Evolutionary conservation across 64 coral and sea anemone genomes (phyloP).

Genomic region (Montipora sp.): DNA sequence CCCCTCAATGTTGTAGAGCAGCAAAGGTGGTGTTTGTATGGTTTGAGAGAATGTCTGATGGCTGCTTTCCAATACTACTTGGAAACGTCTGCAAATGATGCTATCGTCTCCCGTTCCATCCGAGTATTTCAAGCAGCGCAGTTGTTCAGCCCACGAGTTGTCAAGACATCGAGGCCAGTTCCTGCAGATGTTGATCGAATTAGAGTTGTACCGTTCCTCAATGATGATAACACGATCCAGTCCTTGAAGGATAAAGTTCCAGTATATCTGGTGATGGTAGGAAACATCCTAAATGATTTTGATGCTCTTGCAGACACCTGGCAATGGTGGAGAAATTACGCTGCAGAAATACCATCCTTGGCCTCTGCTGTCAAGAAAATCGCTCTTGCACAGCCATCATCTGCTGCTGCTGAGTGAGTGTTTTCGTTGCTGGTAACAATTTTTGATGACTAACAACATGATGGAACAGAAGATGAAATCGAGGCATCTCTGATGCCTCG

Average conservation of each 20-base stretch:
- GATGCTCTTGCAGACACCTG: slow-evolving; percentile 15
- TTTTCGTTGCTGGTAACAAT: too few species aligned
- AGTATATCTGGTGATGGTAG: neutral
- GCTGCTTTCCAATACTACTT: neutral
- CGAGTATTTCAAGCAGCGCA: neutral
- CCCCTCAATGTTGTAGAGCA: neutral
- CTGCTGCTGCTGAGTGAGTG: too few species aligned
- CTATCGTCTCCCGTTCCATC: neutral
- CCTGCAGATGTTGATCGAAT: neutral
- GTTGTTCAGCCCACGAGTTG: neutral
- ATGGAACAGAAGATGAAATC: too few species aligned
- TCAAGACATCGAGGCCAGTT: neutral
- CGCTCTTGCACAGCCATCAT: too few species aligned
- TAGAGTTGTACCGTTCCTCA: neutral
- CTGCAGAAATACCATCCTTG: too few species aligned
- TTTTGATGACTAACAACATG: too few species aligned
- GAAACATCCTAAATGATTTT: neutral
- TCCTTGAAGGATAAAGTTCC: neutral
- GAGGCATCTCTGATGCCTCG: too few species aligned
- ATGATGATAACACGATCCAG: too few species aligned
- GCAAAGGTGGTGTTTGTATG: neutral
- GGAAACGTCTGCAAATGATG: neutral
- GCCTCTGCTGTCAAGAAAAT: too few species aligned
- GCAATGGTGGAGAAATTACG: neutral
- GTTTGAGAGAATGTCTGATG: neutral